Evolutionary conservation across 1,140 invertebrate species (phyloP).

Genomic region (Samia ricini): DNA sequence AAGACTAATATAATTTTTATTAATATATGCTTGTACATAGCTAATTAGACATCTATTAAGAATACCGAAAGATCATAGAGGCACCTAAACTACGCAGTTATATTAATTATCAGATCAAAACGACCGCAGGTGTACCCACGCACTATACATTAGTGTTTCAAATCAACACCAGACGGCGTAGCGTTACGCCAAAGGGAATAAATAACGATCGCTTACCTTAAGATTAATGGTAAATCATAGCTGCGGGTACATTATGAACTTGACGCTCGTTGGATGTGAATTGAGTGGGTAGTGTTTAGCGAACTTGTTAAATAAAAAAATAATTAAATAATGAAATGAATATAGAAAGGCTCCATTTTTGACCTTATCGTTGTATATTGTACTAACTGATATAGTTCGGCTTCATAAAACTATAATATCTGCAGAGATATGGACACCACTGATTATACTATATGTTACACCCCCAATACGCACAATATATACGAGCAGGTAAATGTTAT

Average conservation of each 20-base stretch:
- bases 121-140: neutral
- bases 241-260: neutral
- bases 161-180: constrained; percentile 9
- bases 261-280: neutral
- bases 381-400: too few species aligned
- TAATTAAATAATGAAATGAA: neutral
- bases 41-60: neutral
- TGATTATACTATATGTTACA: too few species aligned
- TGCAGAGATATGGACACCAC: too few species aligned
- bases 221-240: constrained; percentile 29
- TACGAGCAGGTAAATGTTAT: too few species aligned
- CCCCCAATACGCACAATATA: too few species aligned
- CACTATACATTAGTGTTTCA: neutral
- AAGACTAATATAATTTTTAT: too few species aligned
- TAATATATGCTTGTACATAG: neutral
- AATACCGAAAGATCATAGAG: neutral
- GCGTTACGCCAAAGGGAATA: constrained; percentile 5
- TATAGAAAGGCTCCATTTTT: too few species aligned
- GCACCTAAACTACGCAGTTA: neutral
- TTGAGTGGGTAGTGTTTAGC: neutral
- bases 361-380: too few species aligned
- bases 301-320: neutral
- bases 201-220: constrained; percentile 5
- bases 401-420: too few species aligned
- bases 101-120: constrained; percentile 6